A percentile compares a stretch with the other conserved stretches of the same genome.
These are phyloP conservation scores for Malurus elegans DNA, from an alignment of 2,113 vertebrate species.

Conservation along the genomic window DNA sequence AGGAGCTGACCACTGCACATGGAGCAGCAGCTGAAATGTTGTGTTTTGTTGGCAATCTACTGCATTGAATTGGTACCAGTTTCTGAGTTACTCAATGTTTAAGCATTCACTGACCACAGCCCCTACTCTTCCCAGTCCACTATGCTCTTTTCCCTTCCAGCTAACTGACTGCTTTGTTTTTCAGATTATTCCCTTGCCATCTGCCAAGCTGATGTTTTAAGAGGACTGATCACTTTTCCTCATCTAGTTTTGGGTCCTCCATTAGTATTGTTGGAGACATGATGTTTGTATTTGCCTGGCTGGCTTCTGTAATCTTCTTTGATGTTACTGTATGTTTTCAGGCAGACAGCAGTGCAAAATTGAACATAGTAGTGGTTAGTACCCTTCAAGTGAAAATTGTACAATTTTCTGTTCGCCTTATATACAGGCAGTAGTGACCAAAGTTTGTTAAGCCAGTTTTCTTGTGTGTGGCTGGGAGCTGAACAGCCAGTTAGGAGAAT, in stretches of 20 bases:
- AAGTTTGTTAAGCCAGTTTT: not conserved
- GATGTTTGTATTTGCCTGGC: not conserved
- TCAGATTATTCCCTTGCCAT: not conserved
- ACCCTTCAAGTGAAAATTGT: not conserved
- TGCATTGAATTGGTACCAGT: not conserved
- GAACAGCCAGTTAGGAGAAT: not conserved
- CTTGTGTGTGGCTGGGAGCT: not conserved
- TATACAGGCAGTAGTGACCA: not conserved
- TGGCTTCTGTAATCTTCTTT: not conserved
- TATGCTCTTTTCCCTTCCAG: not conserved
- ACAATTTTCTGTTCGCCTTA: not conserved
- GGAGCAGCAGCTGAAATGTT: not conserved
- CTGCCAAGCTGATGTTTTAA: not conserved
- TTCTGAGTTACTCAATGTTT: not conserved
- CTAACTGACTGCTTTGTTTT: not conserved
- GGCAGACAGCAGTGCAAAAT: not conserved
- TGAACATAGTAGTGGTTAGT: not conserved
- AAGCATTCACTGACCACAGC: not conserved
- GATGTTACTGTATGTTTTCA: not conserved
- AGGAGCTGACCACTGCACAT: fast-evolving
- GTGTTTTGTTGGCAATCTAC: not conserved
- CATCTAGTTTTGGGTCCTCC: not conserved
- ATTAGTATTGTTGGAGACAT: not conserved
- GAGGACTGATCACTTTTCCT: not conserved
- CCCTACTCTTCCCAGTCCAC: not conserved